Percentiles rank a stretch among this genome's conserved stretches.
Evolutionary conservation across 1,140 invertebrate genomes (phyloP).

Genomic region (Cecropterus lyciades): DNA sequence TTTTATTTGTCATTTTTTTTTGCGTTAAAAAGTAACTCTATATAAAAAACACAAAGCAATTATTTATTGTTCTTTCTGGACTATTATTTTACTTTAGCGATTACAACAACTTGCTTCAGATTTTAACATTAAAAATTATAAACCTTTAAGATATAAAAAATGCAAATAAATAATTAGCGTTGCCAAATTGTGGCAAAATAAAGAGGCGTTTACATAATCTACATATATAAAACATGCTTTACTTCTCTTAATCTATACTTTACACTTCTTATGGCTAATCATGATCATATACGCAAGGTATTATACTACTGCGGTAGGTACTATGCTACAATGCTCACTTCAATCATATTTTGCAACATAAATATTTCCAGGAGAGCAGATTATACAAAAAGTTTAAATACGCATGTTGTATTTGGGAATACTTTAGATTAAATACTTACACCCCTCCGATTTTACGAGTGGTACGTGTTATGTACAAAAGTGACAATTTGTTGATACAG

Average conservation of each 20-base stretch:
- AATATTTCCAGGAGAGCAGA: constrained; percentile 33
- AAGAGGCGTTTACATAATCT: constrained; percentile 76
- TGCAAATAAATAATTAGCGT: constrained; percentile 83
- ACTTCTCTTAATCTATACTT: constrained; percentile 77
- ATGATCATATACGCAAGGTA: constrained; percentile 70
- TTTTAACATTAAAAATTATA: constrained; percentile 78
- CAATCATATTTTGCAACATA: constrained; percentile 49
- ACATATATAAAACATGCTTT: constrained; percentile 83
- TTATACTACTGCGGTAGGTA: constrained; percentile 40
- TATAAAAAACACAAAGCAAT: constrained; percentile 44
- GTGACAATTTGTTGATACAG: background rate
- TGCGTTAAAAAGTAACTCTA: constrained; percentile 7
- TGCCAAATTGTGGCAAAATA: constrained; percentile 66
- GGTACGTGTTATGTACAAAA: background rate
- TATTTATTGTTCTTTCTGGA: constrained; percentile 37
- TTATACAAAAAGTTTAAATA: constrained; percentile 32
- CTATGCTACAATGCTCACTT: constrained; percentile 63
- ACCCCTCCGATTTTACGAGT: constrained; percentile 2
- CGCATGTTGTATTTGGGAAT: constrained; percentile 35
- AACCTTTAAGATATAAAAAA: constrained; percentile 77
- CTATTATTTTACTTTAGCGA: constrained; percentile 55
- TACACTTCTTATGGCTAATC: constrained; percentile 74
- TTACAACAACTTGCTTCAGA: constrained; percentile 69
- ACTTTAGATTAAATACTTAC: constrained; percentile 33
- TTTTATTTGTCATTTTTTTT: constrained; percentile 5